These are phyloP conservation scores for Troides oblongomaculatus DNA, from an alignment of 2,888 invertebrate species.

Conservation along the genomic window DNA sequence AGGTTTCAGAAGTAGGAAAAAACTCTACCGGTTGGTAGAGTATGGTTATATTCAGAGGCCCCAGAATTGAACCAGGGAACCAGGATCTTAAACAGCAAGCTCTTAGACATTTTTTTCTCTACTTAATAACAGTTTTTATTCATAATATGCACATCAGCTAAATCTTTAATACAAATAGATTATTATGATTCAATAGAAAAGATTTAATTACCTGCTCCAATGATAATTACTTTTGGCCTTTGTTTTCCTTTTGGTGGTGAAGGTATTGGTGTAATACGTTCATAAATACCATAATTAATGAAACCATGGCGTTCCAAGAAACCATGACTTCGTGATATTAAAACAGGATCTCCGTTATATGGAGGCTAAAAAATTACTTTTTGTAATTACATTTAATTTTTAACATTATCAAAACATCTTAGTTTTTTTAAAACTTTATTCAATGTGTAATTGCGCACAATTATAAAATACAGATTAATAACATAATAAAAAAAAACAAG, in stretches of 20 bases:
- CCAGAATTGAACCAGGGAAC: no score
- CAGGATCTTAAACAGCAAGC: no score
- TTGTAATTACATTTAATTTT: background rate
- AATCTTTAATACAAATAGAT: background rate
- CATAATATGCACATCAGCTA: background rate
- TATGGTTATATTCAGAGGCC: no score
- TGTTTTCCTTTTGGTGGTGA: constrained; percentile 79
- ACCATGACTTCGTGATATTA: constrained; percentile 91
- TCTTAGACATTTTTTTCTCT: no score
- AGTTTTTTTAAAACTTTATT: no score
- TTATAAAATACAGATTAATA: no score
- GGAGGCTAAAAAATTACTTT: constrained; percentile 80
- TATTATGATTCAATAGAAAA: background rate
- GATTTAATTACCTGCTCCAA: constrained; percentile 81
- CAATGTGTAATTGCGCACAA: no score
- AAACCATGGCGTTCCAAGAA: constrained; percentile 97
- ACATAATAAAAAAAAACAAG: no score
- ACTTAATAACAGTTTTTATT: background rate
- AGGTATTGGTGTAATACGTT: constrained; percentile 87
- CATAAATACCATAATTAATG: constrained; percentile 98
- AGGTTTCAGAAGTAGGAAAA: no score
- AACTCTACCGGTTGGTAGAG: no score
- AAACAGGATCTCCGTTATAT: constrained; percentile 93
- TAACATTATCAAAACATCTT: background rate
- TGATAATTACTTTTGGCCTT: constrained; percentile 83